These are phyloP conservation scores for Stegostoma tigrinum DNA, from an alignment of 2,113 vertebrate genomes.

Conservation along the genomic window DNA sequence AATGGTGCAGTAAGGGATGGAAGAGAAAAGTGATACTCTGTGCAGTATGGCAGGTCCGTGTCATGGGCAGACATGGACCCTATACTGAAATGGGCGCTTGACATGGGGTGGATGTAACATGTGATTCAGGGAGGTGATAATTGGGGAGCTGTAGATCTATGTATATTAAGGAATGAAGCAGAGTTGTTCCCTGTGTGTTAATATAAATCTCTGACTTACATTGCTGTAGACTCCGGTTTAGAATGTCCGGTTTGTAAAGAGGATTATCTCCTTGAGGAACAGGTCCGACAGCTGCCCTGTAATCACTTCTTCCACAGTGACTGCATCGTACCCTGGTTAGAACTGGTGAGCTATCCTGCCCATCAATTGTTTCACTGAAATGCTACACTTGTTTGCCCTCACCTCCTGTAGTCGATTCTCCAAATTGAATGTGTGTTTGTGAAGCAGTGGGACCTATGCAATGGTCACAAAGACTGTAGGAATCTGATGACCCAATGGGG, in stretches of 20 bases:
- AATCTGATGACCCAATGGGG: background rate
- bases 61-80: background rate
- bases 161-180: background rate
- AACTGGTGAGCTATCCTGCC: slow-evolving; percentile 71
- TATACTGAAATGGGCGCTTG: background rate
- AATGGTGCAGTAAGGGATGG: background rate
- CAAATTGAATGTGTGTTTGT: background rate
- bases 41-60: background rate
- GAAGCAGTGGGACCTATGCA: background rate
- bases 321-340: slow-evolving; percentile 96
- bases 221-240: slow-evolving; percentile 69
- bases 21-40: background rate
- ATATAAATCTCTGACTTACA: background rate
- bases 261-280: slow-evolving; percentile 76
- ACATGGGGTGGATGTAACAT: background rate
- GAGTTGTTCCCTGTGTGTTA: background rate
- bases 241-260: slow-evolving; percentile 97
- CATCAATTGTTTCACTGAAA: background rate
- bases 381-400: background rate
- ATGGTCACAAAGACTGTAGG: background rate
- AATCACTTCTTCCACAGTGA: slow-evolving; percentile 94
- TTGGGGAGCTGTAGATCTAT: background rate
- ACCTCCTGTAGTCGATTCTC: background rate
- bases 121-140: background rate
- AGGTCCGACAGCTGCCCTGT: slow-evolving; percentile 88